Evolutionary conservation across 2,797 vertebrate genomes (phyloP), one percentile per base, ranked within the genome.

Genomic region (Diglossa cyanea): DNA sequence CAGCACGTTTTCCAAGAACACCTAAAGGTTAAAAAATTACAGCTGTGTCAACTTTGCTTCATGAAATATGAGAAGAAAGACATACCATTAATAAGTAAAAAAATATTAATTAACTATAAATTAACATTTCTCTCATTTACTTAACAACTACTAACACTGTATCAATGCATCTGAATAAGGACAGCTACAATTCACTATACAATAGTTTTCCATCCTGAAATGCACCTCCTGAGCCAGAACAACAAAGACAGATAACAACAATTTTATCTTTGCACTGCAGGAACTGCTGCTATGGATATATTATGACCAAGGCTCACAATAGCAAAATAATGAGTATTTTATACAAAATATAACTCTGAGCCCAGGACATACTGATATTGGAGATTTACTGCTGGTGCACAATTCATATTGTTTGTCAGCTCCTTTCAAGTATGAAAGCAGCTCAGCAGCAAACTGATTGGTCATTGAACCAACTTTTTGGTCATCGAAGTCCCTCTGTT

Each of bases 11-110:
- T 84, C 70, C 54, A 80, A 88, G 88, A 97, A 85, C 73, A 96
- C 94, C 97, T 98, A 85, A 60, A 98, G 94, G 93, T 75, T 78
- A 80, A 89, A 81, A 92, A 86, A 55, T 40, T 47, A 92, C n/a
- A 89, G 25, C 20, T 78, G 15, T 54, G 42, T 91, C 88, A 47
- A 76, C 44, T 72, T 55, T 40, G 17, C 61, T 88, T 95, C 77
- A 82, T 35, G 88, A 83, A 95, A 91, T 11, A 65, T 35, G 71
- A 66, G 18, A 68, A 94, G 61, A 65, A 82, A 91, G 42, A 63
- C 58, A 88, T 66, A 31, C 15, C 12, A 28, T 40, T 63, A 45
- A 40, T 12, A 93, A 95, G 31, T 47, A 2, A 15, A 57, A 65
- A 33, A 62, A 65, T 19, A 44, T 17, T 11, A 65, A 93, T 9